Percentiles rank a stretch among this genome's conserved stretches.
Evolutionary conservation across 2,797 vertebrate species (phyloP).

Genomic region (Chelon auratus): DNA sequence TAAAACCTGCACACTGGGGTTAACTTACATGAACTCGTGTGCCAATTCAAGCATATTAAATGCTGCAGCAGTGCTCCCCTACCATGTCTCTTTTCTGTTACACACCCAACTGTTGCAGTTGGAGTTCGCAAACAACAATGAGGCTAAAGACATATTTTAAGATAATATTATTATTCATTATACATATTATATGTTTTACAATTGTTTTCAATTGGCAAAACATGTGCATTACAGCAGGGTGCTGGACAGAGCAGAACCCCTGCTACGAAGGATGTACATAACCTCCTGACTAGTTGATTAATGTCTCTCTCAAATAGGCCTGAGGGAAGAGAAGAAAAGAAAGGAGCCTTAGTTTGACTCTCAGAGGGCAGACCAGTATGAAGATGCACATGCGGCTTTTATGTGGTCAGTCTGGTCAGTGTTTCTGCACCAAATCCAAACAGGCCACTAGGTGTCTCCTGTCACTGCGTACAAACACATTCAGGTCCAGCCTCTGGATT

Average conservation of each 20-base stretch:
- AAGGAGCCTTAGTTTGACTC: conserved; percentile 5
- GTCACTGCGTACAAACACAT: conserved; percentile 55
- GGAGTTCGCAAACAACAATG: not conserved
- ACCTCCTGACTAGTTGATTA: conserved; percentile 3
- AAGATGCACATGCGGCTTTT: conserved; percentile 6
- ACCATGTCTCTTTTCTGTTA: conserved; percentile 3
- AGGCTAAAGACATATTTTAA: conserved; percentile 27
- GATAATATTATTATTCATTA: conserved; percentile 21
- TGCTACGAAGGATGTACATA: conserved; percentile 9
- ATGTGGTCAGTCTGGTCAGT: not conserved
- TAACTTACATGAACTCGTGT: conserved; percentile 39
- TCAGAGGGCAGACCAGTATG: not conserved
- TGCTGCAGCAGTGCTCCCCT: conserved; percentile 2
- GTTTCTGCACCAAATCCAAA: conserved; percentile 28
- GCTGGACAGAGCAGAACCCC: conserved; percentile 16
- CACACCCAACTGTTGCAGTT: conserved; percentile 2
- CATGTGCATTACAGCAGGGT: conserved; percentile 3
- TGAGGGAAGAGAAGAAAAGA: not conserved
- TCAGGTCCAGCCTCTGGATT: not conserved
- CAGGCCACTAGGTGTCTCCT: conserved; percentile 78
- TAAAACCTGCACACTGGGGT: conserved; percentile 54
- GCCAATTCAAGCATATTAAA: conserved; percentile 70
- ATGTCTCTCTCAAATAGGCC: conserved; percentile 1
- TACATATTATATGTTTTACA: conserved; percentile 8
- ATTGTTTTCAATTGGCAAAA: conserved; percentile 28